Evolutionary conservation across 53 echinoderm and acorn worm genomes (phyloP).

Genomic region (Hippasteria phrygiana): DNA sequence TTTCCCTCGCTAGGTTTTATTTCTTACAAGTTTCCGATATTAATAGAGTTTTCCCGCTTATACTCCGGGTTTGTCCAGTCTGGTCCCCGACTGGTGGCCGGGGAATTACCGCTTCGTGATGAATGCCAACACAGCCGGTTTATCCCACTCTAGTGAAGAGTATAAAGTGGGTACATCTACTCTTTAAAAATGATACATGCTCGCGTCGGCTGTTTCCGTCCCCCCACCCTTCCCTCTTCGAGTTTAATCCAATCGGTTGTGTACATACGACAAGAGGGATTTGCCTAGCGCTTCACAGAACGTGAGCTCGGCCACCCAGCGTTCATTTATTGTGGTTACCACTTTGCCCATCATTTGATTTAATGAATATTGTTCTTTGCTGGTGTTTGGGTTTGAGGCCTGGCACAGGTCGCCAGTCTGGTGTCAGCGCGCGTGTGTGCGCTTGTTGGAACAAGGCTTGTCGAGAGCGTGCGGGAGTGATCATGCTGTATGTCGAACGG

Average conservation of each 20-base stretch:
- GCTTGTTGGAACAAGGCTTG: slow-evolving; percentile 48
- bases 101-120: slow-evolving; percentile 51
- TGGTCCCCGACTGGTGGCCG: slow-evolving; percentile 50
- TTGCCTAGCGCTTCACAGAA: slow-evolving; percentile 52
- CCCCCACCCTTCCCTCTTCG: background rate
- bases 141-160: slow-evolving; percentile 4
- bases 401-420: slow-evolving; percentile 34
- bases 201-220: background rate
- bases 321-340: slow-evolving; percentile 59
- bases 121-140: slow-evolving; percentile 58
- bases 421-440: slow-evolving; percentile 54
- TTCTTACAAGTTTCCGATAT: slow-evolving; percentile 8
- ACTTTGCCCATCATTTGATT: slow-evolving; percentile 60
- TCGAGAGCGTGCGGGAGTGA: background rate
- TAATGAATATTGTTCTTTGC: slow-evolving; percentile 62
- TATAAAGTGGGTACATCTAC: slow-evolving; percentile 27
- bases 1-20: background rate
- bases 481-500: background rate
- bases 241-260: slow-evolving; percentile 60
- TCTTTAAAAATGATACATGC: slow-evolving; percentile 52
- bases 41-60: slow-evolving; percentile 21
- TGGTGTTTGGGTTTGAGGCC: slow-evolving; percentile 19
- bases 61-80: slow-evolving; percentile 5
- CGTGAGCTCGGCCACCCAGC: slow-evolving; percentile 51
- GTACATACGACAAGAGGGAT: slow-evolving; percentile 57